Percentiles rank a stretch among this genome's conserved stretches.
phyloP scores from a whole-genome alignment of 2,113 vertebrate species.

The Amblyornis subalaris region DNA sequence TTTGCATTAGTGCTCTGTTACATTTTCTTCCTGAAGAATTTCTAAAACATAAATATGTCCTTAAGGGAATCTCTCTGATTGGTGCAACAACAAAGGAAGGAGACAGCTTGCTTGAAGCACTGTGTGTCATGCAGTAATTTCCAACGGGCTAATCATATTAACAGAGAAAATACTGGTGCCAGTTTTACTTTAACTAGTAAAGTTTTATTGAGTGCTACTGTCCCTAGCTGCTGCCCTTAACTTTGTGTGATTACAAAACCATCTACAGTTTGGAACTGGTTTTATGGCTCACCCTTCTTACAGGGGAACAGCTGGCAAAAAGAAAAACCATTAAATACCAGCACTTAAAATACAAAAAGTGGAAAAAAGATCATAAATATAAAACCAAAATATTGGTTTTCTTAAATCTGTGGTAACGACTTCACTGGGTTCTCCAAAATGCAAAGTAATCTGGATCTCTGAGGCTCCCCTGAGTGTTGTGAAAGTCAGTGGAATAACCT shows the following conservation, averaged over 20 bases:
- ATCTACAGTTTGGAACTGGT: neutral
- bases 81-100: neutral
- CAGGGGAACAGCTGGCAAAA: neutral
- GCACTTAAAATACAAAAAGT: neutral
- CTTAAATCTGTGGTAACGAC: neutral
- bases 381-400: neutral
- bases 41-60: neutral
- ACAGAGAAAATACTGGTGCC: neutral
- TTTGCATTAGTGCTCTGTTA: neutral
- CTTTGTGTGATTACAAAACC: constrained; percentile 1
- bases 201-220: constrained; percentile 31
- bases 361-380: neutral
- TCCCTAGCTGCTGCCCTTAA: neutral
- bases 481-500: neutral
- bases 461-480: neutral
- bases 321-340: neutral
- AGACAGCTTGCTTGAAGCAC: neutral
- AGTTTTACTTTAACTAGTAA: neutral
- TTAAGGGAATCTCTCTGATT: neutral
- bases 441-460: neutral
- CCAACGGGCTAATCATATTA: neutral
- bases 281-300: neutral
- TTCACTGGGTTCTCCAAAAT: neutral
- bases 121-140: neutral
- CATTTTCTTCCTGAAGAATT: neutral